phyloP scores from a whole-genome alignment of 2,797 vertebrate genomes.

The Acomys russatus region DNA sequence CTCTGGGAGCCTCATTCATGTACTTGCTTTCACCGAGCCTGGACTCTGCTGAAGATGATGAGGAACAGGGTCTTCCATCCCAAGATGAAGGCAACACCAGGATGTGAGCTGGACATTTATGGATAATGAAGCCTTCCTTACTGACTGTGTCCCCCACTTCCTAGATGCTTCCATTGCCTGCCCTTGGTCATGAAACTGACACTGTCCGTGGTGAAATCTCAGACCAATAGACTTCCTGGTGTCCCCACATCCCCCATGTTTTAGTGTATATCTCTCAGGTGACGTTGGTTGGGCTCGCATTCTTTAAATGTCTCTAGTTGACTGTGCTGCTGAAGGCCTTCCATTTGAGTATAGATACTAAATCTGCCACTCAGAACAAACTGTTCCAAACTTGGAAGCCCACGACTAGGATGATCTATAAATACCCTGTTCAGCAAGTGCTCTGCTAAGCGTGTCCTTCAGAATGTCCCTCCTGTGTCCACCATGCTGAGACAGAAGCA shows the following conservation, averaged over 20 bases:
- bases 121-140: neutral
- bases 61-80: neutral
- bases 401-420: fast-evolving
- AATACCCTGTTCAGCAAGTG: fast-evolving
- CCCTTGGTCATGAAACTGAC: neutral
- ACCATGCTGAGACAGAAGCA: neutral
- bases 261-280: neutral
- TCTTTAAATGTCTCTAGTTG: neutral
- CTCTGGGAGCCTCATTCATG: neutral
- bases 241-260: neutral
- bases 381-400: too few relatives aligned
- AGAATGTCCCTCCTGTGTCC: neutral
- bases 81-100: neutral
- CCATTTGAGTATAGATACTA: neutral
- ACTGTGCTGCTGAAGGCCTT: neutral
- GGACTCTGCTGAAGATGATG: fast-evolving
- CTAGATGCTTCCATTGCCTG: neutral
- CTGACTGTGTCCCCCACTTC: neutral
- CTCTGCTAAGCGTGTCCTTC: neutral
- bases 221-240: neutral
- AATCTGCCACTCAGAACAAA: neutral
- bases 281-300: neutral
- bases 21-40: neutral
- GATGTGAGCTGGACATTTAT: neutral
- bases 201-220: neutral